Evolutionary conservation across 1,140 invertebrate genomes (phyloP), one percentile per base, ranked within the genome.

Genomic region (Meloidogyne hapla): DNA sequence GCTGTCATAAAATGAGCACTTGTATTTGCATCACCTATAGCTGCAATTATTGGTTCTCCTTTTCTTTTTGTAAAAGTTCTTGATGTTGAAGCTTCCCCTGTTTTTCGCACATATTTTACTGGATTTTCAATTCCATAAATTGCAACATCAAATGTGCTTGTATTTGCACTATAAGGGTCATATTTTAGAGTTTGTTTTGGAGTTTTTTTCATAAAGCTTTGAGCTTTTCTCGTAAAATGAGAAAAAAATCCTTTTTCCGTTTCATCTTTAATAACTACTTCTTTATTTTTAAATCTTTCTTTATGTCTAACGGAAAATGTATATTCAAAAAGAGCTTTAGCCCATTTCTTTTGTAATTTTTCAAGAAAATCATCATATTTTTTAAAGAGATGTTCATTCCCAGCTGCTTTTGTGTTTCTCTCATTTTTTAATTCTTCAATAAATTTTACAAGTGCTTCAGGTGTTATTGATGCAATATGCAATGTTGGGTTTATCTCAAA

Each of bases 1-100:
- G 69, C 21, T 42, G 69, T 71, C 69, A 71, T 71, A 48, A 71
- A 71, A 56, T 71, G 69, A 33, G 69, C 42, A 23, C 69, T 71
- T 18, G 69, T 48, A 26, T 71, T 71, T 42, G 69, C 69, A 25
- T 71, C 69, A 18, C 69, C 69, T 25, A 71, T 40, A 28, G 40
- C 69, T 25, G 42, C 69, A 40, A 48, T 48, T 4, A 71, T 40
- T 62, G 69, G n/a, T n/a, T n/a, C n/a, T n/a, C n/a, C n/a, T n/a
- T n/a, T n/a, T n/a, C n/a, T n/a, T n/a, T n/a, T n/a, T n/a, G n/a
- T n/a, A n/a, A n/a, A n/a, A n/a, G n/a, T n/a, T n/a, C n/a, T n/a
- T n/a, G n/a, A n/a, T n/a, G n/a, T 33, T 26, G 69, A 0, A 33
- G 3, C 33, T 69, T 69, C 0, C 26, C 64, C 23, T 56, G 0